Conservation (phyloP, 2,797 vertebrate species). For the Chromobotia macracanthus region DNA sequence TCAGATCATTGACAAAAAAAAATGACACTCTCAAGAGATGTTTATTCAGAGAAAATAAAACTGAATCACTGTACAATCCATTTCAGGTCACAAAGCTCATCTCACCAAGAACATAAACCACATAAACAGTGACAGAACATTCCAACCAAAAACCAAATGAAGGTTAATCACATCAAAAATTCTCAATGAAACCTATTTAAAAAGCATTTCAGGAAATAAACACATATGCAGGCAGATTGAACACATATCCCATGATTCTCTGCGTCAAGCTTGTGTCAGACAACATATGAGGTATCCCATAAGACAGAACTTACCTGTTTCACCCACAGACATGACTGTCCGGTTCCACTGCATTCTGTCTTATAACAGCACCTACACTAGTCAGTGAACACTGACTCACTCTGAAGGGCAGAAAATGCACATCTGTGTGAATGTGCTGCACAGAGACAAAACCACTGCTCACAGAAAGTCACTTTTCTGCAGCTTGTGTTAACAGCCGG, state of each 20-base stretch:
- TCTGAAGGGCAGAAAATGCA: neutral
- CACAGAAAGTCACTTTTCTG: constrained; percentile 40
- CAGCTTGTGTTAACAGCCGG: neutral
- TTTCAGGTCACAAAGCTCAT: constrained; percentile 30
- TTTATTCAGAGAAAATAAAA: constrained; percentile 39
- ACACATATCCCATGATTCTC: constrained; percentile 12
- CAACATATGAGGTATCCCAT: neutral
- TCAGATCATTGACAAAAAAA: neutral
- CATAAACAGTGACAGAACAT: neutral
- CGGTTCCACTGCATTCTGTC: constrained; percentile 12
- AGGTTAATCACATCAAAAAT: neutral
- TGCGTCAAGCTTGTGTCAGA: neutral
- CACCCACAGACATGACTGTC: neutral
- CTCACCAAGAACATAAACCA: neutral
- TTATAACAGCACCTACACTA: neutral
- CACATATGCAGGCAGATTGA: neutral
- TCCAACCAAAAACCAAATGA: neutral
- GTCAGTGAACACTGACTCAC: neutral
- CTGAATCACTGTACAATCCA: constrained; percentile 5
- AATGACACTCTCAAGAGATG: neutral
- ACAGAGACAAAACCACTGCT: constrained; percentile 8
- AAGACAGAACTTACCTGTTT: neutral
- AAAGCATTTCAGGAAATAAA: neutral
- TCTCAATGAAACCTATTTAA: neutral
- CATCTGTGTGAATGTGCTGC: neutral